phyloP scores from a whole-genome alignment of 1,140 invertebrate genomes.

The Stratiolaelaps scimitus region DNA sequence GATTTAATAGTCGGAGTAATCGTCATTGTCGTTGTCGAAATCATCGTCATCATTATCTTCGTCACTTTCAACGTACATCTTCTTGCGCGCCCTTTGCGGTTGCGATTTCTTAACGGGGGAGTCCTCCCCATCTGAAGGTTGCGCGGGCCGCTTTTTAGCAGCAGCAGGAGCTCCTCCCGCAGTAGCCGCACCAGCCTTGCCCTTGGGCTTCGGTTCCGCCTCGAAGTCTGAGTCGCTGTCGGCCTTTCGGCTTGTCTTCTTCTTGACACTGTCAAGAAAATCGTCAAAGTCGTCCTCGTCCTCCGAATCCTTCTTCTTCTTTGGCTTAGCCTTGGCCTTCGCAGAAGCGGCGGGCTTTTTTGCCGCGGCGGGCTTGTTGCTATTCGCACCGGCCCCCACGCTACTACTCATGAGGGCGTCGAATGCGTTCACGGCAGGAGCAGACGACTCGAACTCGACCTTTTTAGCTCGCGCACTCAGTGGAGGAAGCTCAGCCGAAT shows the following conservation, averaged over 20 bases:
- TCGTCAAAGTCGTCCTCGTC: slow-evolving; percentile 23
- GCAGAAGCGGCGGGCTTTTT: background rate
- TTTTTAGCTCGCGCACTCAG: slow-evolving; percentile 3
- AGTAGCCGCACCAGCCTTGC: background rate
- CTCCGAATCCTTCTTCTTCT: background rate
- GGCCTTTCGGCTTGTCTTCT: background rate
- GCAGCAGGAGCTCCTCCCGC: too few species aligned
- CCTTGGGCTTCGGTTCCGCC: slow-evolving; percentile 9
- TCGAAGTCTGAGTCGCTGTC: slow-evolving; percentile 24
- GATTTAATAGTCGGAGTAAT: too few species aligned
- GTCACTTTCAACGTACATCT: background rate
- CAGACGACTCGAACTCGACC: background rate
- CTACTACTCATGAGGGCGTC: slow-evolving; percentile 7
- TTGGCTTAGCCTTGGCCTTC: slow-evolving; percentile 18
- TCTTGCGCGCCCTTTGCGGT: slow-evolving; percentile 14
- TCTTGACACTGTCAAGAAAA: slow-evolving; percentile 12
- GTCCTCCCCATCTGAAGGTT: background rate
- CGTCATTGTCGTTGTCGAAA: background rate
- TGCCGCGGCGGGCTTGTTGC: background rate
- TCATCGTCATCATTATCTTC: slow-evolving; percentile 7
- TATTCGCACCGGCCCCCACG: background rate
- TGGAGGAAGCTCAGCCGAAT: background rate
- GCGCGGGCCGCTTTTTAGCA: too few species aligned
- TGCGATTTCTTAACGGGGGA: slow-evolving; percentile 11
- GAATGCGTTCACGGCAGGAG: slow-evolving; percentile 5